Evolutionary conservation across 2,113 vertebrate genomes (phyloP).

Genomic region (Bos javanicus): DNA sequence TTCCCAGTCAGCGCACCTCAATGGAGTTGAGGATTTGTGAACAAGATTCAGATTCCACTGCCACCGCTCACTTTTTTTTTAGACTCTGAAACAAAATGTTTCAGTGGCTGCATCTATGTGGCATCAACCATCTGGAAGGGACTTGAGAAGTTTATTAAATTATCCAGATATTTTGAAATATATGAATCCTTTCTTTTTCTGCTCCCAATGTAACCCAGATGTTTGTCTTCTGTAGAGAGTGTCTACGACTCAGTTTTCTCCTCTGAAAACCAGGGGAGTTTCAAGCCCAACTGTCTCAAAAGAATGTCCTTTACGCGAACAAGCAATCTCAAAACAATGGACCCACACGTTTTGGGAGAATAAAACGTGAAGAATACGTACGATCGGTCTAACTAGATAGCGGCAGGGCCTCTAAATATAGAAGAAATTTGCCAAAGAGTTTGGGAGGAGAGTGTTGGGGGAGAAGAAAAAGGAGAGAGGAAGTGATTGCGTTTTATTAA

Average conservation of each 20-base stretch:
- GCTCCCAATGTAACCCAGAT: slow-evolving; percentile 47
- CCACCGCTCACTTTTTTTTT: neutral
- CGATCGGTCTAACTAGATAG: neutral
- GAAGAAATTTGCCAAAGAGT: neutral
- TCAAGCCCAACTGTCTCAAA: neutral
- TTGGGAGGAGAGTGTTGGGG: neutral
- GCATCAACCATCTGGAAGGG: slow-evolving; percentile 42
- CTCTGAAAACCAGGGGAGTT: neutral
- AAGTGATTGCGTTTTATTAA: neutral
- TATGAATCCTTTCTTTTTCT: neutral
- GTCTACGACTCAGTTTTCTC: slow-evolving; percentile 10
- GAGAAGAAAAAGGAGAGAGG: neutral
- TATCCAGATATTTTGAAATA: slow-evolving; percentile 53
- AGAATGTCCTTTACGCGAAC: neutral
- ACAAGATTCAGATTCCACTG: neutral
- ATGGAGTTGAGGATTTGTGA: neutral
- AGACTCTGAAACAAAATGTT: slow-evolving; percentile 26
- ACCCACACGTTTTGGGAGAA: neutral
- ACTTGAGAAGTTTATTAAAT: slow-evolving; percentile 40
- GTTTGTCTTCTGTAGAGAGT: slow-evolving; percentile 24
- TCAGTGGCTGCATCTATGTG: neutral
- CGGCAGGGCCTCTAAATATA: neutral
- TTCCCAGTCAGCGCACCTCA: neutral
- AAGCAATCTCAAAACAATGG: neutral
- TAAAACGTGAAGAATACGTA: neutral